Evolutionary conservation across 2,113 vertebrate genomes (phyloP).

Genomic region (Zosterops pallidus): DNA sequence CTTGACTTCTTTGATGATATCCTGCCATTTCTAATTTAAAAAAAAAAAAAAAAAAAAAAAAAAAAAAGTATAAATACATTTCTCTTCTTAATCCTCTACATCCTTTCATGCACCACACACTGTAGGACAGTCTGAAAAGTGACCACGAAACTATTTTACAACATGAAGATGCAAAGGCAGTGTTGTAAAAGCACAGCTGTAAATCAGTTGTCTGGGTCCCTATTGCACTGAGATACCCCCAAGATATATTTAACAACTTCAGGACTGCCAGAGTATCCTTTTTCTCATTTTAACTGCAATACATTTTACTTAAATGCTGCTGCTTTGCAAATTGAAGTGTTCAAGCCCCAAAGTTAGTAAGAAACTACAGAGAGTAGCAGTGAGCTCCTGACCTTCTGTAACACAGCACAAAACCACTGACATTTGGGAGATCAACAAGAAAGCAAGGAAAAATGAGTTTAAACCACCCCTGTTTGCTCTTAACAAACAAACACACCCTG

Average conservation of each 20-base stretch:
- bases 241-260: neutral
- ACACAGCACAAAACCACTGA: neutral
- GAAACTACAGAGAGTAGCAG: neutral
- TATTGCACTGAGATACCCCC: neutral
- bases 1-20: constrained; percentile 98
- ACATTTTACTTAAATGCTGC: neutral
- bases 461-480: neutral
- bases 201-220: neutral
- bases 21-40: constrained; percentile 93
- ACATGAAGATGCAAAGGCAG: accelerated
- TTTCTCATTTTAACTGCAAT: neutral
- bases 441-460: neutral
- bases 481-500: neutral
- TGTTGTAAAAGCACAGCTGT: neutral
- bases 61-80: neutral
- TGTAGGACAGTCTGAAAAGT: neutral
- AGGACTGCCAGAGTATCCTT: neutral
- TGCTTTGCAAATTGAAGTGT: neutral
- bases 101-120: neutral
- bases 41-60: neutral
- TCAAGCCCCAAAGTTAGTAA: neutral
- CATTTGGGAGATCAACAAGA: neutral
- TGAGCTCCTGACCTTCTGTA: neutral
- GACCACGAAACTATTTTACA: neutral
- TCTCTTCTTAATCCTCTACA: neutral